Evolutionary conservation across 2,888 invertebrate genomes (phyloP).

Genomic region (Tuta absoluta): DNA sequence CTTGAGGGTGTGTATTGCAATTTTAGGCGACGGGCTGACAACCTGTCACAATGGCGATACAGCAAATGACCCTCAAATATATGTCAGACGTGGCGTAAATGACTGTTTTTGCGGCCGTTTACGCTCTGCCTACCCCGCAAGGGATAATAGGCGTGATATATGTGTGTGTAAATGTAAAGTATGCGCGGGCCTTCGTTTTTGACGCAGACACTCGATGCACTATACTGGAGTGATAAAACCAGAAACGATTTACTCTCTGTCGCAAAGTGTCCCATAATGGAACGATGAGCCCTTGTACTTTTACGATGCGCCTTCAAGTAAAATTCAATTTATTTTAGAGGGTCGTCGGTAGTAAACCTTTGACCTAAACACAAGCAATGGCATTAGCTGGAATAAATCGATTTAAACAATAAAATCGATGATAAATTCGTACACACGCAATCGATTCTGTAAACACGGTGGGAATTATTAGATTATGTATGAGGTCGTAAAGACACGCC

Average conservation of each 20-base stretch:
- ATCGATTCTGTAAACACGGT: constrained; percentile 1
- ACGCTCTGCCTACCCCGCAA: too few relatives aligned
- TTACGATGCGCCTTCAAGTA: constrained; percentile 68
- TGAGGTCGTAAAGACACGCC: not conserved
- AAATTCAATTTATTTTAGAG: constrained; percentile 76
- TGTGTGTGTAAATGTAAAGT: too few relatives aligned
- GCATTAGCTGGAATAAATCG: constrained; percentile 3
- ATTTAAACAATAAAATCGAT: constrained; percentile 6
- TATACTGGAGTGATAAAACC: too few relatives aligned
- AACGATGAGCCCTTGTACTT: constrained; percentile 58
- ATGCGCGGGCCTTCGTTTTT: too few relatives aligned
- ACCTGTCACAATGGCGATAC: too few relatives aligned
- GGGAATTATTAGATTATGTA: not conserved
- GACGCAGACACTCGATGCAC: too few relatives aligned
- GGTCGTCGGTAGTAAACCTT: constrained; percentile 66
- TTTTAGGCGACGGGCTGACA: too few relatives aligned
- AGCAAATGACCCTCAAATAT: too few relatives aligned
- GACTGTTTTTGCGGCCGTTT: too few relatives aligned
- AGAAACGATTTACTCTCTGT: not conserved
- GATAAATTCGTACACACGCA: not conserved
- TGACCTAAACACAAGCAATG: constrained; percentile 49
- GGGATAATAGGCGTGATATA: too few relatives aligned
- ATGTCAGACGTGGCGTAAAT: too few relatives aligned
- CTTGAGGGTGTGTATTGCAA: too few relatives aligned
- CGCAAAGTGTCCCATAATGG: constrained; percentile 44